Conservation (phyloP, 2,888 invertebrate genomes). For the Acronicta aceris region DNA sequence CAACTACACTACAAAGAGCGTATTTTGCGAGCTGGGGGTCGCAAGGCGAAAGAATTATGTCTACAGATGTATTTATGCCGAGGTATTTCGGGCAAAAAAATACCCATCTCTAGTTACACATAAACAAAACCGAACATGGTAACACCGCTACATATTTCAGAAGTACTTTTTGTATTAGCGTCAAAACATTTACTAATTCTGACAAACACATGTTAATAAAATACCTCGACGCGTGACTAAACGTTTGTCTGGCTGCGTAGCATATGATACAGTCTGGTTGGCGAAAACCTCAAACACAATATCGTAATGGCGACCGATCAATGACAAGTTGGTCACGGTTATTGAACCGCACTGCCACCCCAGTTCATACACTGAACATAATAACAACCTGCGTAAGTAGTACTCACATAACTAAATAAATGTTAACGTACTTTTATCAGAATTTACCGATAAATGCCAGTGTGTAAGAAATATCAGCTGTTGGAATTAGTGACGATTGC, state of each 20-base stretch:
- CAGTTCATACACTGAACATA: slow-evolving; percentile 10
- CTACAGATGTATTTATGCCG: too few species aligned
- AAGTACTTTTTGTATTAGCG: neutral
- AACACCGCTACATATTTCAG: neutral
- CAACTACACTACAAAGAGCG: too few species aligned
- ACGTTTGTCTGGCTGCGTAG: neutral
- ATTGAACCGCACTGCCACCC: slow-evolving; percentile 19
- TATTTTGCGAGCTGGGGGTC: too few species aligned
- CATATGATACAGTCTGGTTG: slow-evolving; percentile 11
- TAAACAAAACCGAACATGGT: neutral
- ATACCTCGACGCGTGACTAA: slow-evolving; percentile 7
- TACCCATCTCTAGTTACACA: too few species aligned
- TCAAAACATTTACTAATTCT: slow-evolving; percentile 9
- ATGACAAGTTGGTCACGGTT: slow-evolving; percentile 34
- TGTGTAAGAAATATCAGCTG: too few species aligned
- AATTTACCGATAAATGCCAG: neutral
- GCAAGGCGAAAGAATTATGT: too few species aligned
- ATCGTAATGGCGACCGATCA: slow-evolving; percentile 29
- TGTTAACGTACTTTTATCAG: slow-evolving; percentile 5
- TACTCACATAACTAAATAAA: slow-evolving; percentile 9
- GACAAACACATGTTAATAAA: slow-evolving; percentile 7
- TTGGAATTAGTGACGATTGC: too few species aligned
- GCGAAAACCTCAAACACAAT: slow-evolving; percentile 14
- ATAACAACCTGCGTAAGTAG: slow-evolving; percentile 12
- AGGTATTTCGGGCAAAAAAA: too few species aligned